A percentile compares a stretch with the other conserved stretches of the same genome.
These are phyloP conservation scores for Pollenia angustigena DNA, from an alignment of 2,888 invertebrate species.

Conservation along the genomic window DNA sequence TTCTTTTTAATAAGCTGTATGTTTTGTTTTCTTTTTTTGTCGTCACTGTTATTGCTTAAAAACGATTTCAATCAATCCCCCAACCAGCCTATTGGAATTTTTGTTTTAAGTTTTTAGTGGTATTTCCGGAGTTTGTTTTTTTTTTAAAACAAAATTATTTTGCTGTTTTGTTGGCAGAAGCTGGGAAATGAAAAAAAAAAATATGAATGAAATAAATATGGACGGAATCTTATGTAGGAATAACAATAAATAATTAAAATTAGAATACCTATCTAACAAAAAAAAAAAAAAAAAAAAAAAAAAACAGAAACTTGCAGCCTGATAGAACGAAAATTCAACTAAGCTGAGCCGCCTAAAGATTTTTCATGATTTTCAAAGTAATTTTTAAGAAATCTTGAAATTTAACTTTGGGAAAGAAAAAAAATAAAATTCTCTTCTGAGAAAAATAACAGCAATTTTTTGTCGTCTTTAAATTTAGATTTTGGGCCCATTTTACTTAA, in stretches of 20 bases:
- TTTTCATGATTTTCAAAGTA: too few relatives aligned
- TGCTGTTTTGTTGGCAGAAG: neutral
- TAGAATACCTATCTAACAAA: too few relatives aligned
- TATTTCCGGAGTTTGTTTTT: conserved; percentile 80
- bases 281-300: too few relatives aligned
- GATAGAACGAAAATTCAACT: neutral
- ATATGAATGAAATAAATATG: neutral
- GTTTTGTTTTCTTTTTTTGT: conserved; percentile 23
- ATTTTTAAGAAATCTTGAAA: too few relatives aligned
- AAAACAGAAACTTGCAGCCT: too few relatives aligned
- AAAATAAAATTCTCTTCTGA: too few relatives aligned
- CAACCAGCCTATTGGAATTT: conserved; percentile 53
- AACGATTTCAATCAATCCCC: conserved; percentile 49
- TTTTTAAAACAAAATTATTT: neutral
- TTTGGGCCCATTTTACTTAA: too few relatives aligned
- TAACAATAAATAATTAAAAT: neutral
- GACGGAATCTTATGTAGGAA: neutral
- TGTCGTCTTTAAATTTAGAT: too few relatives aligned
- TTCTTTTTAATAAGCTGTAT: conserved; percentile 16
- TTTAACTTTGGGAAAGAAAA: too few relatives aligned
- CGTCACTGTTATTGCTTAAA: conserved; percentile 34
- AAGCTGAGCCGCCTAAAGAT: too few relatives aligned
- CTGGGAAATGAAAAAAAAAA: conserved; percentile 6
- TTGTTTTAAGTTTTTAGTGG: conserved; percentile 75
- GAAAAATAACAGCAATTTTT: too few relatives aligned